Conservation (phyloP, 2,113 vertebrate species). For the Ochotona princeps region DNA sequence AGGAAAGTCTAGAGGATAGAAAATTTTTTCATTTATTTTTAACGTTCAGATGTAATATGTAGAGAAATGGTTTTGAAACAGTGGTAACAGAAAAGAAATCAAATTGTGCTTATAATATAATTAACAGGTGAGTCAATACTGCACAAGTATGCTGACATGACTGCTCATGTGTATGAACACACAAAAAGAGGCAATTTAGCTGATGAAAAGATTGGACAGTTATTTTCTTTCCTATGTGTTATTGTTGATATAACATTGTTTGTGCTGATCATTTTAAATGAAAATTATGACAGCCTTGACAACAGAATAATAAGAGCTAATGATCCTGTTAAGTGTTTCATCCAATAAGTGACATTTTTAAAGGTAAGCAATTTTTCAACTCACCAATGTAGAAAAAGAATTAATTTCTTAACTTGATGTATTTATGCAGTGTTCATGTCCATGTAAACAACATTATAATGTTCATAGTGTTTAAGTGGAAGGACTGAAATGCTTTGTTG, state of each 20-base stretch:
- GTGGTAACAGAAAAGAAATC: background rate
- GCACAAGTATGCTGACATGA: background rate
- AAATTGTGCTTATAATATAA: background rate
- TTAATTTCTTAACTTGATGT: background rate
- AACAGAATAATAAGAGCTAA: conserved; percentile 45
- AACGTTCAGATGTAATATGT: background rate
- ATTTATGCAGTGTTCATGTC: background rate
- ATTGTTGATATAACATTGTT: background rate
- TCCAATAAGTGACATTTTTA: conserved; percentile 20
- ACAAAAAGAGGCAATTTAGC: background rate
- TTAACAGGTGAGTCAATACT: background rate
- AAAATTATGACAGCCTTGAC: conserved; percentile 38
- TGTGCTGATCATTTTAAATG: conserved; percentile 12
- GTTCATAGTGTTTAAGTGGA: background rate
- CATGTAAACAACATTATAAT: conserved; percentile 21
- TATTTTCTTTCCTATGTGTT: conserved; percentile 2
- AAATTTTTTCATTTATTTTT: background rate
- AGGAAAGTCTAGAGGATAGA: background rate
- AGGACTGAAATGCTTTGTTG: background rate
- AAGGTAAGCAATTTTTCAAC: conserved; percentile 33
- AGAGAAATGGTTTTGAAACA: background rate
- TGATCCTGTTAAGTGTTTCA: conserved; percentile 23
- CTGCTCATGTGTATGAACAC: background rate
- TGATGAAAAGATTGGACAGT: background rate
- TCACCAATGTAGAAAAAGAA: background rate